phyloP scores from a whole-genome alignment of 2,888 invertebrate species.

The Alloplasta piceator region DNA sequence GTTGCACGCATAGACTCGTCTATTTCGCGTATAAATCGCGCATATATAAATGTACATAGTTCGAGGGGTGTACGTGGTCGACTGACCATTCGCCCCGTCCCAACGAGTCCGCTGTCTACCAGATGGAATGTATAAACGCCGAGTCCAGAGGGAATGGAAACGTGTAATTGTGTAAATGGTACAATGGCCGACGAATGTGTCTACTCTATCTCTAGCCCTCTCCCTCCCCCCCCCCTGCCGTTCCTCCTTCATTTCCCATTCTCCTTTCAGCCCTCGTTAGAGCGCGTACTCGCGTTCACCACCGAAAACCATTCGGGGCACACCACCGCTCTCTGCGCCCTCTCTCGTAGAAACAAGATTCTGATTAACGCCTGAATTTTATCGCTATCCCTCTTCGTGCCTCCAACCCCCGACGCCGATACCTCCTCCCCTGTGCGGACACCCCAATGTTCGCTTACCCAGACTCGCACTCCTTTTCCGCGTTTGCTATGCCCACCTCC shows the following conservation, averaged over 20 bases:
- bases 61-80: conserved; percentile 3
- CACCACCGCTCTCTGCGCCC: conserved; percentile 25
- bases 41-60: conserved; percentile 3
- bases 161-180: conserved; percentile 79
- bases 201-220: conserved; percentile 2
- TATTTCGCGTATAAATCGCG: neutral
- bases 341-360: conserved; percentile 77
- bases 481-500: conserved; percentile 50
- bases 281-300: conserved; percentile 53
- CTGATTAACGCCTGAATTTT: conserved; percentile 80
- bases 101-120: neutral
- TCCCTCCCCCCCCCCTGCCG: neutral
- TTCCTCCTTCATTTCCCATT: neutral
- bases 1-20: neutral
- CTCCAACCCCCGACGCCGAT: conserved; percentile 20
- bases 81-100: conserved; percentile 13
- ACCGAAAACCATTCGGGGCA: conserved; percentile 29
- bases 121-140: conserved; percentile 64
- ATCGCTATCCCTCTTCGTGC: conserved; percentile 69
- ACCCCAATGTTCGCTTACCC: neutral
- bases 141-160: conserved; percentile 74
- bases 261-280: conserved; percentile 64
- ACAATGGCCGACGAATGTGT: conserved; percentile 75
- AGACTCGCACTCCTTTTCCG: conserved; percentile 29
- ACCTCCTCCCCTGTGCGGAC: conserved; percentile 1